Conservation (phyloP, 53 echinoderm and acorn worm species). For the Luidia sarsii region DNA sequence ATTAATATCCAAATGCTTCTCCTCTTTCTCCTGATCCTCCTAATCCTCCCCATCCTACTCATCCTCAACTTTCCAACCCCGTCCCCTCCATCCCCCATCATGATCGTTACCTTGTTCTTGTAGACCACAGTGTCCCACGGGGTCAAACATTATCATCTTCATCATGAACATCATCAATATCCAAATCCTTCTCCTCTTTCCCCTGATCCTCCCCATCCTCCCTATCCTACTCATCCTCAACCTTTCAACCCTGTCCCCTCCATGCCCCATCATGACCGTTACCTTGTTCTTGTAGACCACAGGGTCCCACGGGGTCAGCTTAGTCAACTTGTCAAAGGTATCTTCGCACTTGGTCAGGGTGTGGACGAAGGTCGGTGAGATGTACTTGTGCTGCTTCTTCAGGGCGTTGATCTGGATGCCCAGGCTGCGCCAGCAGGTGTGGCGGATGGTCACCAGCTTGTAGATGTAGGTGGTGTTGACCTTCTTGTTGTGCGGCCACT, state of each 20-base stretch:
- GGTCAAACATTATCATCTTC: too few relatives aligned
- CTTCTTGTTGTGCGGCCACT: slow-evolving; percentile 52
- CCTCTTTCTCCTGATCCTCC: too few relatives aligned
- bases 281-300: slow-evolving; percentile 30
- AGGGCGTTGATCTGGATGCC: slow-evolving; percentile 45
- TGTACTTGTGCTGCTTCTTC: slow-evolving; percentile 27
- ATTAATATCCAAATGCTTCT: too few relatives aligned
- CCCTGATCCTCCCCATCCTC: too few relatives aligned
- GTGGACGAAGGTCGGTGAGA: slow-evolving; percentile 48
- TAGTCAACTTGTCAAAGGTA: slow-evolving; percentile 20
- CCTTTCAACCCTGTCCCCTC: too few relatives aligned
- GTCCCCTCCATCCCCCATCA: too few relatives aligned
- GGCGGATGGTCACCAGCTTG: slow-evolving; percentile 28
- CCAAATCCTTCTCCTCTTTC: neutral
- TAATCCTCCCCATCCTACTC: too few relatives aligned
- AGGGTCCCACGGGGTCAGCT: slow-evolving; percentile 33
- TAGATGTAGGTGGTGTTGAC: slow-evolving; percentile 46
- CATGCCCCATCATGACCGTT: too few relatives aligned
- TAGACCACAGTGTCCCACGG: too few relatives aligned
- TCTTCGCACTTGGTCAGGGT: slow-evolving; percentile 53
- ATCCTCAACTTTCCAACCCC: too few relatives aligned
- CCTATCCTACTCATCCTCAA: neutral
- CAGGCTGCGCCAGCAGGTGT: slow-evolving; percentile 42
- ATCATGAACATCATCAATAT: too few relatives aligned
- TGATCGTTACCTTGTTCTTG: too few relatives aligned